phyloP scores from a whole-genome alignment of 2,113 vertebrate species.

The Semicossyphus pulcher region DNA sequence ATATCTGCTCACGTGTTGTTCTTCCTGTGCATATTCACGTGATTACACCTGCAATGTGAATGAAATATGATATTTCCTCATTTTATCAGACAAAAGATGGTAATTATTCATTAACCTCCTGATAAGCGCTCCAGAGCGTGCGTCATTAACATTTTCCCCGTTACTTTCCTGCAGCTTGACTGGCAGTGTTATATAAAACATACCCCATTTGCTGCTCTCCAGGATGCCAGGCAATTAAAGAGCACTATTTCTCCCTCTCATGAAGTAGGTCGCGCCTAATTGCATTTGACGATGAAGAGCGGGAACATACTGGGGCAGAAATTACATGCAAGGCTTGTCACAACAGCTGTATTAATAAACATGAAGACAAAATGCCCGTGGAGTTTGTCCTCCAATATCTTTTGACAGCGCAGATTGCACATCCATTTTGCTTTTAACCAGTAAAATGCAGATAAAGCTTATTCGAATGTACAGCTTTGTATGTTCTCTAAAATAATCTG shows the following conservation, averaged over 20 bases:
- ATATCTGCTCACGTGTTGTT: conserved; percentile 6
- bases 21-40: conserved; percentile 24
- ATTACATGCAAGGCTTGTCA: conserved; percentile 56
- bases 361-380: conserved; percentile 35
- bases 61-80: conserved; percentile 31
- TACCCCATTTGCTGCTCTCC: conserved; percentile 44
- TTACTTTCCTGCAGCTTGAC: conserved; percentile 58
- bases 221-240: conserved; percentile 69
- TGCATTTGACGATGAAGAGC: conserved; percentile 62
- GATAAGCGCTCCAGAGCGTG: conserved; percentile 42
- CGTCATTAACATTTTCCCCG: conserved; percentile 38
- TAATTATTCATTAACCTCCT: conserved; percentile 66
- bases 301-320: conserved; percentile 49
- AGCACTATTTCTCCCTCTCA: conserved; percentile 55
- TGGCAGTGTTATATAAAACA: conserved; percentile 51
- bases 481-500: not conserved
- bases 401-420: not conserved
- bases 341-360: conserved; percentile 65
- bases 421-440: not conserved
- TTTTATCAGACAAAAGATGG: conserved; percentile 27
- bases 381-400: conserved; percentile 18
- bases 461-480: not conserved
- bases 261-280: conserved; percentile 76
- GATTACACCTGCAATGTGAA: conserved; percentile 41
- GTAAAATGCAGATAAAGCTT: not conserved